phyloP scores from a whole-genome alignment of 2,888 invertebrate genomes.

The Griposia aprilina region DNA sequence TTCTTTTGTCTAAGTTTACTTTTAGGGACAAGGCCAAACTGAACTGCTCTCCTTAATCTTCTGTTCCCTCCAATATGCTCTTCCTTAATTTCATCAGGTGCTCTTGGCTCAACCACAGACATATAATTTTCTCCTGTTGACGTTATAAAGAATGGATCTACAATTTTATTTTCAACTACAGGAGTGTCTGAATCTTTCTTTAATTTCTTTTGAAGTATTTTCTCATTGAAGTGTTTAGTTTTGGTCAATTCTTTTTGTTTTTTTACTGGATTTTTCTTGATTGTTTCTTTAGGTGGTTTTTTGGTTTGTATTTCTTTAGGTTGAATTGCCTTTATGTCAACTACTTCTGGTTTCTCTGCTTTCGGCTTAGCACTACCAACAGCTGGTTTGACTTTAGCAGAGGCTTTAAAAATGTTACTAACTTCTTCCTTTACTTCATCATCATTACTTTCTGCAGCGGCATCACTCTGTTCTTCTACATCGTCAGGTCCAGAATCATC shows the following conservation, averaged over 20 bases:
- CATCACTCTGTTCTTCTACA: slow-evolving; percentile 21
- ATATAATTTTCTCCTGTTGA: slow-evolving; percentile 86
- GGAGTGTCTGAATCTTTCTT: slow-evolving; percentile 74
- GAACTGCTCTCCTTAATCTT: slow-evolving; percentile 83
- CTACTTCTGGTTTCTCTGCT: slow-evolving; percentile 3
- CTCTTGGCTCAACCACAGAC: slow-evolving; percentile 85
- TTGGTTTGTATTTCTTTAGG: slow-evolving; percentile 30
- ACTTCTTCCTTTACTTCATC: slow-evolving; percentile 20
- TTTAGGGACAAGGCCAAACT: slow-evolving; percentile 86
- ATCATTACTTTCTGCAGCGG: slow-evolving; percentile 26
- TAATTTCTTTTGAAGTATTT: slow-evolving; percentile 80
- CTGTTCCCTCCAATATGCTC: slow-evolving; percentile 85
- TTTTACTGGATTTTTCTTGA: slow-evolving; percentile 73
- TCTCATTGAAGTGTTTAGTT: slow-evolving; percentile 84
- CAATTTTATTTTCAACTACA: slow-evolving; percentile 76
- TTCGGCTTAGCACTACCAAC: slow-evolving; percentile 25
- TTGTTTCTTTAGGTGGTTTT: slow-evolving; percentile 54
- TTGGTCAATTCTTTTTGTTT: slow-evolving; percentile 81
- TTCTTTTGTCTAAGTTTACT: slow-evolving; percentile 76
- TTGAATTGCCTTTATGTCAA: background rate
- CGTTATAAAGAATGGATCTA: slow-evolving; percentile 88
- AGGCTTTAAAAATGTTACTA: slow-evolving; percentile 13
- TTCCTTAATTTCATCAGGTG: slow-evolving; percentile 86
- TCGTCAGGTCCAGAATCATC: slow-evolving; percentile 34
- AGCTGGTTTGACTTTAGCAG: slow-evolving; percentile 30